phyloP scores from a whole-genome alignment of 2,113 vertebrate genomes.

The Petrocephalus zakoni region DNA sequence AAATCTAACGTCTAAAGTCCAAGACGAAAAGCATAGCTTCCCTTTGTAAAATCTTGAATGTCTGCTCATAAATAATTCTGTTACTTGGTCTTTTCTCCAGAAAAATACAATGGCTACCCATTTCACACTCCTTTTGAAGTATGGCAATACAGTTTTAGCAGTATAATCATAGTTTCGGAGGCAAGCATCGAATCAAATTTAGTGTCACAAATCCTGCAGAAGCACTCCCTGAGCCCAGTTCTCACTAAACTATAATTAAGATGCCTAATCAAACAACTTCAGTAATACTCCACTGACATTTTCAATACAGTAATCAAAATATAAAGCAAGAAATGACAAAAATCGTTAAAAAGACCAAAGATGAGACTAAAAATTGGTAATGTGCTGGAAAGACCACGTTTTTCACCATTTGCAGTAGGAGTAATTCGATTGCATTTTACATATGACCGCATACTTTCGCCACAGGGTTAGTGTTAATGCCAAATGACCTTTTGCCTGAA shows the following conservation, averaged over 20 bases:
- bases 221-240: background rate
- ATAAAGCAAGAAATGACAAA: background rate
- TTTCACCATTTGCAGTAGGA: background rate
- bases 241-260: background rate
- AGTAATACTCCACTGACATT: background rate
- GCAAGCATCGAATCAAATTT: background rate
- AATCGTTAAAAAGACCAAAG: background rate
- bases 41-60: background rate
- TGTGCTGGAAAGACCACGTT: background rate
- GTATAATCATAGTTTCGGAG: background rate
- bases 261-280: background rate
- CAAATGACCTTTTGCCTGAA: background rate
- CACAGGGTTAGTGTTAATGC: background rate
- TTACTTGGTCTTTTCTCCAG: background rate
- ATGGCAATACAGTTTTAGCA: background rate
- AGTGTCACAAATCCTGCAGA: background rate
- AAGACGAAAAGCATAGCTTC: background rate
- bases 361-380: background rate
- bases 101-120: background rate
- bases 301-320: background rate
- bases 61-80: background rate
- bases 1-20: background rate
- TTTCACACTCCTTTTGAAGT: background rate
- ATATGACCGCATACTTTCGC: background rate
- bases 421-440: background rate